Conservation (phyloP, 1,140 invertebrate species). For the Steinernema khuongi region DNA sequence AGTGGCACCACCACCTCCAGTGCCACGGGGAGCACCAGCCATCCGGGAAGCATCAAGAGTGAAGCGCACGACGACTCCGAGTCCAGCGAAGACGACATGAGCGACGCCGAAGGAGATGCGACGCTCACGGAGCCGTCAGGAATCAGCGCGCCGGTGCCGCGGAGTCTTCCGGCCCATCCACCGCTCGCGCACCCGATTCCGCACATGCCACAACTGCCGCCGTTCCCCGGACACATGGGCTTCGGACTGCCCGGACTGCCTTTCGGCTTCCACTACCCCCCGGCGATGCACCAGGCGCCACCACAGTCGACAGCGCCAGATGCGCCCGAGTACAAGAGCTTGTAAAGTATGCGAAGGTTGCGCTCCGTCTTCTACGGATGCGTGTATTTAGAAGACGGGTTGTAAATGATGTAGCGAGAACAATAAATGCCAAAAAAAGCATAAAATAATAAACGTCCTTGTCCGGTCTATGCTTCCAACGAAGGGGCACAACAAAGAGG, state of each 20-base stretch:
- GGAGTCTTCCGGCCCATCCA: neutral
- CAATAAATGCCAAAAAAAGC: no score
- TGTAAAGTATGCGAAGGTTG: no score
- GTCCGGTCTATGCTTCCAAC: no score
- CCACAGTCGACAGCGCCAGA: no score
- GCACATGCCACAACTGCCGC: neutral
- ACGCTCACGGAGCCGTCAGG: neutral
- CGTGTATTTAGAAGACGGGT: no score
- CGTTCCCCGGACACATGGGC: no score
- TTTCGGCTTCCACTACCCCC: neutral
- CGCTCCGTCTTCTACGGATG: no score
- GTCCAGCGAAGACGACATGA: neutral
- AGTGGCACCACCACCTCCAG: neutral
- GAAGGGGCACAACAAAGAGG: no score
- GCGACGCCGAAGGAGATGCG: neutral
- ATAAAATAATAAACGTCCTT: no score
- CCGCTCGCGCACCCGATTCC: neutral
- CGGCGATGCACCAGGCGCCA: neutral
- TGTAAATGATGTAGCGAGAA: no score
- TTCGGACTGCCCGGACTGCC: neutral
- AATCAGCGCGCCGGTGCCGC: neutral
- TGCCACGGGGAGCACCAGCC: neutral
- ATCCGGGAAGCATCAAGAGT: neutral
- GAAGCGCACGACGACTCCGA: neutral
- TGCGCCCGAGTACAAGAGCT: no score